Evolutionary conservation across 2,888 invertebrate species (phyloP).

Genomic region (Archips crataeganus): DNA sequence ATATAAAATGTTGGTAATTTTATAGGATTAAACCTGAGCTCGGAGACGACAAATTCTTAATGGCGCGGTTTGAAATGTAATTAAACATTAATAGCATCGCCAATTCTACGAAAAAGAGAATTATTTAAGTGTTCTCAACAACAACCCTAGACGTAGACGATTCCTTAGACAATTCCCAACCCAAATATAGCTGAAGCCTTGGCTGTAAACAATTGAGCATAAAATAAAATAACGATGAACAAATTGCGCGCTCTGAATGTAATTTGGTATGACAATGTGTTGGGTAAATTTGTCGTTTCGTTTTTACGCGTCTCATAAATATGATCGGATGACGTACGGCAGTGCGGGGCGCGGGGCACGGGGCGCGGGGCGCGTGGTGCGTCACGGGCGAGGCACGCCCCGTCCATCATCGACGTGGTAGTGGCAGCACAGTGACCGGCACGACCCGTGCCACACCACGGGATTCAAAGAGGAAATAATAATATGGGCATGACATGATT

Average conservation of each 20-base stretch:
- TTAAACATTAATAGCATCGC: slow-evolving; percentile 24
- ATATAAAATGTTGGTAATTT: slow-evolving; percentile 18
- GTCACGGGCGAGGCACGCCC: neutral
- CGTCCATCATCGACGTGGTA: no score
- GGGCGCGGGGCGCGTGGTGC: slow-evolving; percentile 6
- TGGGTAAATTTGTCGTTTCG: slow-evolving; percentile 22
- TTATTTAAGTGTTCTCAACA: slow-evolving; percentile 31
- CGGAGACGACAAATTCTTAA: slow-evolving; percentile 9
- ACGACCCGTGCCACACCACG: no score
- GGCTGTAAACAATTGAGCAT: slow-evolving; percentile 17
- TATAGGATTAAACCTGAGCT: slow-evolving; percentile 18
- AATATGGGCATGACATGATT: no score
- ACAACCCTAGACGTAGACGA: slow-evolving; percentile 1
- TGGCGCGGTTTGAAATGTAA: slow-evolving; percentile 31
- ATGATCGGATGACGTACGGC: slow-evolving; percentile 8
- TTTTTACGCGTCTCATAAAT: slow-evolving; percentile 39
- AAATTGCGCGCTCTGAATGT: slow-evolving; percentile 5
- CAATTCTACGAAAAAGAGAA: slow-evolving; percentile 8
- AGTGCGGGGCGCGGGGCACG: neutral
- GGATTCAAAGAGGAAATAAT: no score
- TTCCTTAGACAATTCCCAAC: neutral
- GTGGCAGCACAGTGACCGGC: no score
- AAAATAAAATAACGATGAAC: neutral
- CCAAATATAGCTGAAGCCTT: neutral
- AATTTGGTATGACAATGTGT: slow-evolving; percentile 29